phyloP scores from a whole-genome alignment of 1,140 invertebrate species.

The Drosophila kepulauana region DNA sequence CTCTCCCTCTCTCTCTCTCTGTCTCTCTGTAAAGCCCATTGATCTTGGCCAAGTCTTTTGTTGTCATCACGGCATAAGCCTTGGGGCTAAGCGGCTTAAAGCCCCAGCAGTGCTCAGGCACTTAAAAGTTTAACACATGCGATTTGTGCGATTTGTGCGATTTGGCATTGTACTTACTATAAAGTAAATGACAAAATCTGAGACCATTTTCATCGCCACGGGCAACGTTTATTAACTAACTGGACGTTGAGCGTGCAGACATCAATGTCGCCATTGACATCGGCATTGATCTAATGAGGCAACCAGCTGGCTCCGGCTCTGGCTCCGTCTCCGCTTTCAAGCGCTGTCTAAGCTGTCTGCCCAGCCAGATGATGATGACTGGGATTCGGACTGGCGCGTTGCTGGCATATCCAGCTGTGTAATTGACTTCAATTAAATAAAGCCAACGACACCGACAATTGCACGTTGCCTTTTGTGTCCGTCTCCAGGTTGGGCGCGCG shows the following conservation, averaged over 20 bases:
- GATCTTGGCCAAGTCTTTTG: slow-evolving; percentile 67
- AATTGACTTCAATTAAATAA: slow-evolving; percentile 82
- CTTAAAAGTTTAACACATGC: slow-evolving; percentile 65
- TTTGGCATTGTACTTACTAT: slow-evolving; percentile 17
- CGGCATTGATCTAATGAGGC: slow-evolving; percentile 73
- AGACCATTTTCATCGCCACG: slow-evolving; percentile 35
- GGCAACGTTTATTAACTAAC: slow-evolving; percentile 55
- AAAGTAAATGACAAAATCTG: slow-evolving; percentile 29
- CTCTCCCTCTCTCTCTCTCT: neutral
- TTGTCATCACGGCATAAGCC: slow-evolving; percentile 58
- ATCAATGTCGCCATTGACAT: slow-evolving; percentile 39
- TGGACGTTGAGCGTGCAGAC: slow-evolving; percentile 20
- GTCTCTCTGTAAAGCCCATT: slow-evolving; percentile 60
- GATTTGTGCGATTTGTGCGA: slow-evolving; percentile 49
- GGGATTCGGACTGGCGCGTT: slow-evolving; percentile 11
- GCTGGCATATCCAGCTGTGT: slow-evolving; percentile 68
- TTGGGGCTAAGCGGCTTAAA: slow-evolving; percentile 64
- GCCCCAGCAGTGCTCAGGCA: slow-evolving; percentile 37
- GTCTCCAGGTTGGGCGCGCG: slow-evolving; percentile 22
- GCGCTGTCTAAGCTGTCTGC: slow-evolving; percentile 21
- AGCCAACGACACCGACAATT: slow-evolving; percentile 74
- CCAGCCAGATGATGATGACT: neutral
- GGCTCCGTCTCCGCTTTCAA: slow-evolving; percentile 15
- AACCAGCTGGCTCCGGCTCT: slow-evolving; percentile 31
- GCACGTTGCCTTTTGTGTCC: slow-evolving; percentile 64